Conservation (phyloP, 2,113 vertebrate species). For the Anseranas semipalmata region DNA sequence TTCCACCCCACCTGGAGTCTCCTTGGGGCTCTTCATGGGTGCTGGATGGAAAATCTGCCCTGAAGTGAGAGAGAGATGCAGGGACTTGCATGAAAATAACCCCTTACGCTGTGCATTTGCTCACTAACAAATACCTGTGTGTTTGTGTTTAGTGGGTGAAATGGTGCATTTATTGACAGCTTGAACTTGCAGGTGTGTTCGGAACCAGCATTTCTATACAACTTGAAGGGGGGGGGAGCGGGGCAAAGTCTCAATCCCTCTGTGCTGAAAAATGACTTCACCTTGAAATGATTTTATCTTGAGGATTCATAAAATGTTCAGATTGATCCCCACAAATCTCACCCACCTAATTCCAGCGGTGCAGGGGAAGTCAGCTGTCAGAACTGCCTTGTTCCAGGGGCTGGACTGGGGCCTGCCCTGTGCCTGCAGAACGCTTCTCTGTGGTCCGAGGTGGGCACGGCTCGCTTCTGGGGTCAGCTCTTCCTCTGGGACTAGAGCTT, state of each 20-base stretch:
- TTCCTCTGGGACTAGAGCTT: neutral
- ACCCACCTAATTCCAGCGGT: neutral
- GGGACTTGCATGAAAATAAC: neutral
- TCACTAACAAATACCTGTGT: neutral
- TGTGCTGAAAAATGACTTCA: neutral
- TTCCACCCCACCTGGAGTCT: accelerated
- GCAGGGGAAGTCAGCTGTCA: neutral
- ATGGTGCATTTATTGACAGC: neutral
- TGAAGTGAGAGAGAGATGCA: neutral
- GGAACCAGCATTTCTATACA: neutral
- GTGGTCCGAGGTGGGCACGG: neutral
- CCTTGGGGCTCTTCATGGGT: neutral
- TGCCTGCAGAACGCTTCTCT: neutral
- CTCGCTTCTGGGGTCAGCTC: neutral
- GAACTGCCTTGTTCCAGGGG: accelerated
- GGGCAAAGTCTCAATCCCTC: neutral
- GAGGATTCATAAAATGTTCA: neutral
- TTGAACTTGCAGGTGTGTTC: neutral
- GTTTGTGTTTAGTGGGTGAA: neutral
- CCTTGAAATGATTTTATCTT: neutral
- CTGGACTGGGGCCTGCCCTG: accelerated
- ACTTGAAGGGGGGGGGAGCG: too few species aligned
- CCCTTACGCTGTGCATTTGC: neutral
- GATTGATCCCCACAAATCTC: neutral
- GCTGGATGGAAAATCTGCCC: neutral